Evolutionary conservation across 2,888 invertebrate species (phyloP).

Genomic region (Yponomeuta malinellus): DNA sequence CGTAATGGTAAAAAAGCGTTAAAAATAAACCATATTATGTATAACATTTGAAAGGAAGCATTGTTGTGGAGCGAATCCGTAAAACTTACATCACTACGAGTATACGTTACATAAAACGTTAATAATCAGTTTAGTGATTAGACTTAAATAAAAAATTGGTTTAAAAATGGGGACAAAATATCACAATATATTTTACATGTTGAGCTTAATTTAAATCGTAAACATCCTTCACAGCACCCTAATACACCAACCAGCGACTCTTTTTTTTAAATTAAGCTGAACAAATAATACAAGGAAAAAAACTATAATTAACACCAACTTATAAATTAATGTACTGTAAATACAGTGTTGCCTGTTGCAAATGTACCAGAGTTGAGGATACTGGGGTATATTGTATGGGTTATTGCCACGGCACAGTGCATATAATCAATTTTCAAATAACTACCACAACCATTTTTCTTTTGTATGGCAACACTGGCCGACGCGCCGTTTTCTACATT

Average conservation of each 20-base stretch:
- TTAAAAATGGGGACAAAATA: conserved; percentile 66
- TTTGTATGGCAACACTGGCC: conserved; percentile 60
- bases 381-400: conserved; percentile 30
- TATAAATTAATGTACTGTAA: conserved; percentile 25
- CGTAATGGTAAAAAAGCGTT: conserved; percentile 57
- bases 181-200: conserved; percentile 71
- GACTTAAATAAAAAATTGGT: conserved; percentile 57
- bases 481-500: conserved; percentile 36
- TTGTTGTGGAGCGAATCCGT: conserved; percentile 34
- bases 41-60: conserved; percentile 69
- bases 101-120: conserved; percentile 53
- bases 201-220: conserved; percentile 73
- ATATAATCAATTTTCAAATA: conserved; percentile 67
- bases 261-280: conserved; percentile 68
- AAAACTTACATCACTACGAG: conserved; percentile 45
- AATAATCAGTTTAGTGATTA: conserved; percentile 45
- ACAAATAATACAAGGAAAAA: conserved; percentile 56
- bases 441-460: conserved; percentile 74
- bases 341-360: conserved; percentile 31
- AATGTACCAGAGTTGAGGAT: conserved; percentile 32
- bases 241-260: conserved; percentile 34
- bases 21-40: conserved; percentile 34
- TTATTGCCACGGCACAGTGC: conserved; percentile 36
- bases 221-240: conserved; percentile 35
- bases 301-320: conserved; percentile 26